A percentile compares a stretch with the other conserved stretches of the same genome.
phyloP scores from a whole-genome alignment of 30 jellyfish, hydroid and myxozoan species.

The Hydractinia symbiolongicarpus region DNA sequence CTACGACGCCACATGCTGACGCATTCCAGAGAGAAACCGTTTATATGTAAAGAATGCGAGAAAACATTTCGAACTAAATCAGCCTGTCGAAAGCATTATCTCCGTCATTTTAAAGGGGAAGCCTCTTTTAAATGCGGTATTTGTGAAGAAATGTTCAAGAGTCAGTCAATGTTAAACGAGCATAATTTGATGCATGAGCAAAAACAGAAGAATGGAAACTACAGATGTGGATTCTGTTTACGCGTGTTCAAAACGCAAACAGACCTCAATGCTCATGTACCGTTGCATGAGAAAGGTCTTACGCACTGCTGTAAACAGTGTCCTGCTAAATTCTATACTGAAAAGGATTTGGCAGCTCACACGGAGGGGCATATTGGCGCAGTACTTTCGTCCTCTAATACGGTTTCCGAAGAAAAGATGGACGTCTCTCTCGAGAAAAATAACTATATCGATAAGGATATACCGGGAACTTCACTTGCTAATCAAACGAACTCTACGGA shows the following conservation, averaged over 20 bases:
- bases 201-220: constrained; percentile 7
- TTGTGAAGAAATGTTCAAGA: constrained; percentile 32
- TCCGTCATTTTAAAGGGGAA: constrained; percentile 15
- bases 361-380: background rate
- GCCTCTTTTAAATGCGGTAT: constrained; percentile 30
- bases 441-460: too few relatives aligned
- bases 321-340: constrained; percentile 18
- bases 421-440: background rate
- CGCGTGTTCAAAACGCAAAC: constrained; percentile 31
- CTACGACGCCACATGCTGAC: constrained; percentile 32
- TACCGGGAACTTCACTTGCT: background rate
- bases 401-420: background rate
- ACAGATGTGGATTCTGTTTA: constrained; percentile 33
- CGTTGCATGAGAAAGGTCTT: constrained; percentile 29
- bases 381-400: background rate
- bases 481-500: background rate
- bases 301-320: constrained; percentile 9
- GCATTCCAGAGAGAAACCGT: constrained; percentile 33
- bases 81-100: constrained; percentile 36
- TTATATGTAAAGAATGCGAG: constrained; percentile 36
- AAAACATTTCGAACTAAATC: constrained; percentile 31
- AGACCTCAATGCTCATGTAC: constrained; percentile 31
- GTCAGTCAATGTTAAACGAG: background rate
- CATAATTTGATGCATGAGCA: constrained; percentile 16
- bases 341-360: constrained; percentile 15